phyloP scores from a whole-genome alignment of 2,797 vertebrate species.

The Apogon hyalosoma region DNA sequence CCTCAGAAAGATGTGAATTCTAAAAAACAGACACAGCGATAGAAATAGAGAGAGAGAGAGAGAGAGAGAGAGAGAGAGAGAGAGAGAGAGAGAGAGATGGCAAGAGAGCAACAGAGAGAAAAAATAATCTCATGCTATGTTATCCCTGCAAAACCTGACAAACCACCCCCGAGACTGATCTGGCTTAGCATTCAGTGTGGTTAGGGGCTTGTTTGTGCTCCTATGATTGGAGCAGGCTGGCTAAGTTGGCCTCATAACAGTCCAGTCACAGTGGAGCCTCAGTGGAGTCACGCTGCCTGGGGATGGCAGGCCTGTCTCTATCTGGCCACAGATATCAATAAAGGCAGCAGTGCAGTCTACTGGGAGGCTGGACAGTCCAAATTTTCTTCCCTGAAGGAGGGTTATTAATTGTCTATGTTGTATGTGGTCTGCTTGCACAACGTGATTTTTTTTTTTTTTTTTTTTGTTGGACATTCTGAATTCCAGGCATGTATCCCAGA shows the following conservation, averaged over 20 bases:
- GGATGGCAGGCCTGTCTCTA: conserved; percentile 74
- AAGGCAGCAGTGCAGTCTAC: conserved; percentile 72
- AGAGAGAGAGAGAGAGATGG: conserved; percentile 40
- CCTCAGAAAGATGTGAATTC: conserved; percentile 74
- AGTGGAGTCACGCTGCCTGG: conserved; percentile 73
- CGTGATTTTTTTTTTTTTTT: conserved; percentile 70
- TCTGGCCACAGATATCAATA: conserved; percentile 82
- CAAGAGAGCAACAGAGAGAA: conserved; percentile 21
- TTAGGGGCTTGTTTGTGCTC: conserved; percentile 80
- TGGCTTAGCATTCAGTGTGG: conserved; percentile 81
- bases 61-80: conserved; percentile 47
- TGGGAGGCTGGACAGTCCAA: conserved; percentile 74
- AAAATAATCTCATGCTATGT: conserved; percentile 85
- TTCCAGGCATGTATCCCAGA: conserved; percentile 81
- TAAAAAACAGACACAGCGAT: conserved; percentile 71
- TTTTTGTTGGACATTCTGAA: conserved; percentile 73
- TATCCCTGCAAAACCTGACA: conserved; percentile 83
- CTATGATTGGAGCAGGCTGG: conserved; percentile 77
- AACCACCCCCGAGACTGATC: conserved; percentile 81
- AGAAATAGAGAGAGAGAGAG: conserved; percentile 58
- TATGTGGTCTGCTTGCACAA: conserved; percentile 70
- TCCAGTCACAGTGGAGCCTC: conserved; percentile 79
- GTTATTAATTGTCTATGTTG: conserved; percentile 83
- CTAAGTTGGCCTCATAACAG: conserved; percentile 82
- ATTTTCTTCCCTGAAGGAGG: conserved; percentile 70